Conservation (phyloP, 2,888 invertebrate genomes). For the Metellina segmentata region DNA sequence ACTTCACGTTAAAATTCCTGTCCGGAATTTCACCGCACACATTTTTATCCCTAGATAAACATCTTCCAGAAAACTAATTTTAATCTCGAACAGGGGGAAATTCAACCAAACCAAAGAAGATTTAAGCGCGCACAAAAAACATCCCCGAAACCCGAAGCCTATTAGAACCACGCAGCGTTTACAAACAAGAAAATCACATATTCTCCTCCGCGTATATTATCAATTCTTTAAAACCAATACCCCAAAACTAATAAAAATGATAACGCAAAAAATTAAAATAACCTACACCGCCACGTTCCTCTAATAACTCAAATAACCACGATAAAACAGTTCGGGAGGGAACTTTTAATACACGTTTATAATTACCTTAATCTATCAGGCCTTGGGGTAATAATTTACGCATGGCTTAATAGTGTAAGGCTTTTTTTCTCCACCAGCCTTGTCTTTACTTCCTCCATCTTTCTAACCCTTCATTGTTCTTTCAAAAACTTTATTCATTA, state of each 20-base stretch:
- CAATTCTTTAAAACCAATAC: constrained; percentile 57
- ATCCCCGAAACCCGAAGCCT: constrained; percentile 2
- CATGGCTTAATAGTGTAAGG: constrained; percentile 43
- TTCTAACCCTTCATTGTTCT: constrained; percentile 47
- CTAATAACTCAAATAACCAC: constrained; percentile 58
- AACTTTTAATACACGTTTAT: constrained; percentile 67
- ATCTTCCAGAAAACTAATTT: not conserved
- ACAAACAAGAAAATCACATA: constrained; percentile 31
- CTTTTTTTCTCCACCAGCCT: constrained; percentile 9
- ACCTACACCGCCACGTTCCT: constrained; percentile 3
- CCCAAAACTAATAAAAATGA: constrained; percentile 24
- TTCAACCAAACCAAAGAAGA: constrained; percentile 12
- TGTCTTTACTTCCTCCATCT: not conserved
- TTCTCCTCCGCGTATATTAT: constrained; percentile 13
- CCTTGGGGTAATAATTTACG: constrained; percentile 66
- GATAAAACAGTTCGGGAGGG: constrained; percentile 35
- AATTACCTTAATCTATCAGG: constrained; percentile 72
- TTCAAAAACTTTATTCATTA: constrained; percentile 67
- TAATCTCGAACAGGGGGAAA: not conserved
- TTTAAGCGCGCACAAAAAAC: constrained; percentile 4
- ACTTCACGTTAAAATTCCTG: not conserved
- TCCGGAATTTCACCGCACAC: not conserved
- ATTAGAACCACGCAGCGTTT: constrained; percentile 9
- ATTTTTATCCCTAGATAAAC: not conserved
- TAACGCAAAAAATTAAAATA: constrained; percentile 20